phyloP scores from a whole-genome alignment of 2,113 vertebrate genomes.

The Pelecanoides urinatrix region DNA sequence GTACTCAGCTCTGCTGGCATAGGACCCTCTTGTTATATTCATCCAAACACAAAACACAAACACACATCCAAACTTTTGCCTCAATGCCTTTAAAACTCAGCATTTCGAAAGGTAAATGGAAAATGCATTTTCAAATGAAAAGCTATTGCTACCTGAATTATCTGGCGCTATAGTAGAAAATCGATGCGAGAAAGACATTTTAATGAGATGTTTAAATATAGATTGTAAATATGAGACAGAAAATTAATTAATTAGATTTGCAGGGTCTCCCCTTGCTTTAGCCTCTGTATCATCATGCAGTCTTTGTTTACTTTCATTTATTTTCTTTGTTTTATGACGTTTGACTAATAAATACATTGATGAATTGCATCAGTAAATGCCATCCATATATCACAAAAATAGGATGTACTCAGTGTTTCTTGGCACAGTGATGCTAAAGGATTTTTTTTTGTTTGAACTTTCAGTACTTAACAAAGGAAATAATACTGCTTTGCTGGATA shows the following conservation, averaged over 20 bases:
- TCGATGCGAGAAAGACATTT: background rate
- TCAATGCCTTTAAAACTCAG: background rate
- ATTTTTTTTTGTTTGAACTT: constrained; percentile 41
- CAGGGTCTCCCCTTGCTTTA: background rate
- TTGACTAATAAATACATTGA: constrained; percentile 64
- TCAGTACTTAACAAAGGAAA: constrained; percentile 58
- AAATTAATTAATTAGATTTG: constrained; percentile 2
- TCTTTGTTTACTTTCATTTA: constrained; percentile 18
- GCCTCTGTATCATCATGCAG: background rate
- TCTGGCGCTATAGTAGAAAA: background rate
- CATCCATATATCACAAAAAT: constrained; percentile 55
- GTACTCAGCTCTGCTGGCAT: background rate
- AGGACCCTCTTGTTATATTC: background rate
- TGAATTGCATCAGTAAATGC: constrained; percentile 61
- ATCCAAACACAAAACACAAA: background rate
- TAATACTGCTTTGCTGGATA: constrained; percentile 33
- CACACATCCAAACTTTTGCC: too few species aligned
- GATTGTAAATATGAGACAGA: background rate
- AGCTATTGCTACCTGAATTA: background rate
- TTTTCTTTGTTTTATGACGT: constrained; percentile 42
- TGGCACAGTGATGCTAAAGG: background rate
- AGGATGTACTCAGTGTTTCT: background rate
- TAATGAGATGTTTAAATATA: constrained; percentile 47
- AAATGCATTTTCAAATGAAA: constrained; percentile 45
- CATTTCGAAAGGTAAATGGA: background rate